Evolutionary conservation across 2,888 invertebrate genomes (phyloP).

Genomic region (Cephonodes hylas): DNA sequence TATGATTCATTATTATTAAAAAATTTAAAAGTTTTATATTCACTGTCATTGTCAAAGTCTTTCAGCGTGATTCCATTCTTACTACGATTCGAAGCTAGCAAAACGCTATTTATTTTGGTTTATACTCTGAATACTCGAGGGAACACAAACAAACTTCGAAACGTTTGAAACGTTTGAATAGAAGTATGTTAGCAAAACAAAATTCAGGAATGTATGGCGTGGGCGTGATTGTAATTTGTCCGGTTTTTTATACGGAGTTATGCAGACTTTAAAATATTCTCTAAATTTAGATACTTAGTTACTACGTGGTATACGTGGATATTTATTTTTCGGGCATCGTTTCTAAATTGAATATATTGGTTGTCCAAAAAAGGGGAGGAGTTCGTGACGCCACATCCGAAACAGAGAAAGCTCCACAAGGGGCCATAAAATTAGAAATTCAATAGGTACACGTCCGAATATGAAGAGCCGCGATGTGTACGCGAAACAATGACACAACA

Average conservation of each 20-base stretch:
- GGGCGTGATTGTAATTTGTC: background rate
- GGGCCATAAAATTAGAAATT: background rate
- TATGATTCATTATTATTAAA: too few species aligned
- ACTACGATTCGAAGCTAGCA: background rate
- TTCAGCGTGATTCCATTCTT: background rate
- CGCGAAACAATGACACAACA: slow-evolving; percentile 30
- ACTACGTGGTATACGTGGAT: background rate
- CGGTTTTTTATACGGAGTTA: background rate
- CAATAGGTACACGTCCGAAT: slow-evolving; percentile 18
- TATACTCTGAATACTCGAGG: background rate
- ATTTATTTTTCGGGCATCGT: background rate
- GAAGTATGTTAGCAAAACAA: slow-evolving; percentile 32
- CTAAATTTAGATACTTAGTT: background rate
- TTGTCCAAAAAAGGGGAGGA: background rate
- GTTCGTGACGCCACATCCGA: background rate
- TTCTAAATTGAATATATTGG: background rate
- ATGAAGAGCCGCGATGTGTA: slow-evolving; percentile 33
- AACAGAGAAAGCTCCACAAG: background rate
- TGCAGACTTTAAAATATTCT: background rate
- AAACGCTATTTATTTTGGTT: background rate
- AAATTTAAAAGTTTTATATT: too few species aligned
- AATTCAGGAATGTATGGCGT: slow-evolving; percentile 24
- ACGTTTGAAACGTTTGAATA: slow-evolving; percentile 4
- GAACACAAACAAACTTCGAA: background rate
- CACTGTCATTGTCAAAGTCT: background rate